Conservation (phyloP, 2,113 vertebrate genomes). For the Holacanthus passer region DNA sequence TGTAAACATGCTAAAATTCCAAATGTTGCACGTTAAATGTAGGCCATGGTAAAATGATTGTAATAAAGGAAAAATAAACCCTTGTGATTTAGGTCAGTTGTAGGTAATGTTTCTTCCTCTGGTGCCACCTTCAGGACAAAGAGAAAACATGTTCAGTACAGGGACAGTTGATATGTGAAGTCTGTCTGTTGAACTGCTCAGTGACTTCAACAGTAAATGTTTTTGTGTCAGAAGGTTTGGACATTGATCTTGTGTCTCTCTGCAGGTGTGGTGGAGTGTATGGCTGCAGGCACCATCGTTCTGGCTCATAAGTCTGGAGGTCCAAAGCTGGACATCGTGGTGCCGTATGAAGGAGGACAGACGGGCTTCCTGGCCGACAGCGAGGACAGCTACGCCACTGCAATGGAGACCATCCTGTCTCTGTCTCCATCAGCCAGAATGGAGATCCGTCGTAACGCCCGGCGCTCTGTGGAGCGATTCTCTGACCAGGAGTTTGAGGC, state of each 20-base stretch:
- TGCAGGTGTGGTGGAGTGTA: conserved; percentile 95
- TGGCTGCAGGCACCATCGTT: conserved; percentile 94
- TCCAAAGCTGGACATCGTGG: conserved; percentile 93
- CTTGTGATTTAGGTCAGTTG: too few relatives aligned
- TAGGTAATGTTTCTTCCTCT: too few relatives aligned
- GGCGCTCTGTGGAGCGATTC: conserved; percentile 90
- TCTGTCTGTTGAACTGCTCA: too few relatives aligned
- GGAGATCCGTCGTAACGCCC: conserved; percentile 87
- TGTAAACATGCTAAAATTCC: too few relatives aligned
- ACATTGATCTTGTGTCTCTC: not conserved
- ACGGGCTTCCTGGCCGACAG: conserved; percentile 94
- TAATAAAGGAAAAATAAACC: too few relatives aligned
- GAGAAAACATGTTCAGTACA: too few relatives aligned
- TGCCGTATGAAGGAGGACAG: conserved; percentile 84
- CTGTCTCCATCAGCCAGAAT: conserved; percentile 85
- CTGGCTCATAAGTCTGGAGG: conserved; percentile 95
- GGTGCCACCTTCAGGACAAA: too few relatives aligned
- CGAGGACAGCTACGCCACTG: conserved; percentile 89
- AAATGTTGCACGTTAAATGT: too few relatives aligned
- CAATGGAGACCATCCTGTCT: conserved; percentile 89
- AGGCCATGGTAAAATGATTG: too few relatives aligned
- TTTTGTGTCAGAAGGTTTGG: too few relatives aligned
- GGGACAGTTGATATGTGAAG: too few relatives aligned
- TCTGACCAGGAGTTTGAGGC: conserved; percentile 92
- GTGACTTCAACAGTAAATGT: too few relatives aligned